Percentiles rank a stretch among this genome's conserved stretches.
phyloP scores from a whole-genome alignment of 2,113 vertebrate species.

The Lasiurus cinereus region DNA sequence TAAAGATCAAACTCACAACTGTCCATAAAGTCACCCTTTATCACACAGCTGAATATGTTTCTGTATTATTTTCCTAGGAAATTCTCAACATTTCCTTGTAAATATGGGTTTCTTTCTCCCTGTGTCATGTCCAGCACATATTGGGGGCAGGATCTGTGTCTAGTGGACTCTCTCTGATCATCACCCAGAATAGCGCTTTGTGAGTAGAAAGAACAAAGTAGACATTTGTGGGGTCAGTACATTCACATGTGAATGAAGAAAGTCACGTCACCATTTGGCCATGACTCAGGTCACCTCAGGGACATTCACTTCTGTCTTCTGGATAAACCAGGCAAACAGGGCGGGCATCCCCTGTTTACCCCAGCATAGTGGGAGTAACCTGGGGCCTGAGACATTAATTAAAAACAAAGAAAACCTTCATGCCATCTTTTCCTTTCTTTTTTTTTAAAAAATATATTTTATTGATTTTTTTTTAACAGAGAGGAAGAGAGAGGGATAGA shows the following conservation, averaged over 20 bases:
- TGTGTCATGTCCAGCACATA: no score
- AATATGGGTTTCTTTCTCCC: background rate
- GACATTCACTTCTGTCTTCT: background rate
- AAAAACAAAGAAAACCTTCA: background rate
- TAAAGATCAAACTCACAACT: rapidly evolving
- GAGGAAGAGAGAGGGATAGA: no score
- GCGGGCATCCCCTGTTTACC: background rate
- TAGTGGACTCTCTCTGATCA: rapidly evolving
- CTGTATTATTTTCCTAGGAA: background rate
- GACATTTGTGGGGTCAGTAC: rapidly evolving
- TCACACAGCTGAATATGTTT: background rate
- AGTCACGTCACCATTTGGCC: background rate
- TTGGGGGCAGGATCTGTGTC: no score
- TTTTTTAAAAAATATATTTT: background rate
- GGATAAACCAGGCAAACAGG: background rate
- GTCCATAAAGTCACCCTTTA: background rate
- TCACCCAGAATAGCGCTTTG: background rate
- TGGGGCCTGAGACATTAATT: background rate
- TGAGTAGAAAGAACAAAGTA: rapidly evolving
- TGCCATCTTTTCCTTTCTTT: background rate
- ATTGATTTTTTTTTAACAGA: no score
- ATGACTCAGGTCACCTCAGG: background rate
- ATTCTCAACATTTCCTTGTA: background rate
- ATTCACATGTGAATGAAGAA: background rate
- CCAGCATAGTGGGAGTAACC: background rate